Evolutionary conservation across 2,113 vertebrate genomes (phyloP).

Genomic region (Acrocephalus arundinaceus): DNA sequence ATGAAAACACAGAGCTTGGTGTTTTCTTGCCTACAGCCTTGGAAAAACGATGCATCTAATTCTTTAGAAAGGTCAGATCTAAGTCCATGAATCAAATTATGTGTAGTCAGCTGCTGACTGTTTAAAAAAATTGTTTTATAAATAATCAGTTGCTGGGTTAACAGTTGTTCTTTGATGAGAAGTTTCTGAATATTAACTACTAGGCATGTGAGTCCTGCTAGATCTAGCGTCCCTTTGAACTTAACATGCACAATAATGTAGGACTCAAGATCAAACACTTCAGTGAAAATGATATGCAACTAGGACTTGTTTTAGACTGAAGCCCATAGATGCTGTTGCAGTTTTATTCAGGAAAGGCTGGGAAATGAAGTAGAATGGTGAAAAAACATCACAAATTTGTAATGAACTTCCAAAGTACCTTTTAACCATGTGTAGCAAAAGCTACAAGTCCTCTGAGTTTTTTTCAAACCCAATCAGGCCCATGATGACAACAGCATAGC

Average conservation of each 20-base stretch:
- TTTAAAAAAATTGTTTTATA: neutral
- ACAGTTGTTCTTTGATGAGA: conserved; percentile 13
- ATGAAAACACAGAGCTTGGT: neutral
- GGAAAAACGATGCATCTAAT: neutral
- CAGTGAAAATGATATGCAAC: neutral
- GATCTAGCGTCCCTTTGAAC: conserved; percentile 24
- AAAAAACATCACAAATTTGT: neutral
- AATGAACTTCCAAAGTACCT: neutral
- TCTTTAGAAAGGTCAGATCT: neutral
- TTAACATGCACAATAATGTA: neutral
- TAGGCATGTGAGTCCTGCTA: neutral
- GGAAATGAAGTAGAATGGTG: neutral
- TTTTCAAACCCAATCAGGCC: neutral
- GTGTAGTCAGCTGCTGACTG: neutral
- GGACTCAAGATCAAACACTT: neutral
- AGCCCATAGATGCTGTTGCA: neutral
- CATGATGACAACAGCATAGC: neutral
- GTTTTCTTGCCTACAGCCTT: neutral
- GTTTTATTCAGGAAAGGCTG: neutral
- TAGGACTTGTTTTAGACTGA: neutral
- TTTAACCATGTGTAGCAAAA: neutral
- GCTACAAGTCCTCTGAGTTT: neutral
- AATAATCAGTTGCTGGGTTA: conserved; percentile 13
- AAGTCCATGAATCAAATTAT: neutral
- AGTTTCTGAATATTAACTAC: neutral